Base-by-base conservation (phyloP, 2,113 vertebrate species). In the Maccullochella peelii region DNA sequence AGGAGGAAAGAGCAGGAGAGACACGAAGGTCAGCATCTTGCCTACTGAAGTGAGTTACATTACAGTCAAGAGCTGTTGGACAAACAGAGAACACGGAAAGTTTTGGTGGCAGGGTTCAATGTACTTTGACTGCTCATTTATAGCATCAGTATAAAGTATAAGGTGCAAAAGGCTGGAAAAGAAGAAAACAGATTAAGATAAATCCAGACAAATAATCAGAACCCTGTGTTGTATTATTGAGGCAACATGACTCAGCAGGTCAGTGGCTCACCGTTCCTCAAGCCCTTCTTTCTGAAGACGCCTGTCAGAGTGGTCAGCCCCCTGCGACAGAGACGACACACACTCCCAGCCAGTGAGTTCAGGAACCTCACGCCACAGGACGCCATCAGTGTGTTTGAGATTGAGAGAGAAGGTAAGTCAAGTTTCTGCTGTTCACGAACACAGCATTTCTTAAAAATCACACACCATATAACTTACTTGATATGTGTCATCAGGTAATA, bases 301-400 rank as follows among this genome's bases (percentile, higher is more conserved):
- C 91, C 94, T 0, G 77, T 90, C 40, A 86, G 88, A 2, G 88
- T 82, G 79, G 75, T 87, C 52, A 92, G 73, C 49, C 81, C 90
- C 20, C 86, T 86, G 49, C 76, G 79, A 11, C 94, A 94, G 84
- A 83, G 95, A 30, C 88, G 95, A 18, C 95, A 96, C 94, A 96
- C 95, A 0, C 94, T 96, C 0, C 95, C 95, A 0, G 96, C 96
- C 88, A 96, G 95, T 11, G 96, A 96, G 90, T 96, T 96, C 91
- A 91, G 95, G 59, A 96, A 96, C 89, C 95, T 96, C 63, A 96
- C 94, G 9, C 88, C 93, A 5, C 94, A 95, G 88, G 95, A 96
- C 4, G 95, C 96, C 88, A 93, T 96, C 93, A 96, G 96, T 33
- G 95, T 96, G 84, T 96, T 96, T 23, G 95, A 96, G 87, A 96